Evolutionary conservation across 2,797 vertebrate genomes (phyloP), one percentile per base, ranked within the genome.

Genomic region (Gorsachius magnificus): DNA sequence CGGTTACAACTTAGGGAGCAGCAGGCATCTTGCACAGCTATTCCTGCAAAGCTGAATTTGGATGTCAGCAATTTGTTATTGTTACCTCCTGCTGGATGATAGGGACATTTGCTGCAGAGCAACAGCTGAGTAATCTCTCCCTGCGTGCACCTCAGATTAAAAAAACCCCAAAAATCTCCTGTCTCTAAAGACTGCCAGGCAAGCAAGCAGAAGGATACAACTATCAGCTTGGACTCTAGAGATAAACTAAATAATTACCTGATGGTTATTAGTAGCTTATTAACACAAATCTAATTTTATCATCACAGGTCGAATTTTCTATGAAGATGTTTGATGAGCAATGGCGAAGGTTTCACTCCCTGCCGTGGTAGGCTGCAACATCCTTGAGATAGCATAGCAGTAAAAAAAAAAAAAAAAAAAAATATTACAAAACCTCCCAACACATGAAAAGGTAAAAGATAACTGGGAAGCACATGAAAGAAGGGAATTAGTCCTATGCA

Each of bases 41-140:
- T 80, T 89, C 71, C 68, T 78, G 56, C 53, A 61, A 85, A 74
- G 60, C 70, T 77, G 75, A n/a, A 41, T 89, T 43, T 46, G 41
- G 43, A 66, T 80, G 71, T 90, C 68, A 89, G 88, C 78, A 77
- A 64, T 94, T 95, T 84, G 87, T 89, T 84, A 60, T 25, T 83
- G 75, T 75, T 61, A 61, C 82, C 78, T 74, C 83, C 71, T 66
- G 90, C 88, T 68, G 81, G 60, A 51, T 0, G 24, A 78, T 11
- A 75, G 53, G 83, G 41, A 74, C 4, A 10, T 68, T 87, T 66
- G 64, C 80, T 87, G 53, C 74, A 50, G 66, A 76, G 81, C 53
- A 78, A 79, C 81, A 93, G 75, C 56, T 46, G 54, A 77, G 65
- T 69, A 75, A 92, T 94, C 86, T 90, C 94, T 50, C 71, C 0